Evolutionary conservation across 23 tunicate genomes (phyloP).

Genomic region (Clavelina lepadiformis): DNA sequence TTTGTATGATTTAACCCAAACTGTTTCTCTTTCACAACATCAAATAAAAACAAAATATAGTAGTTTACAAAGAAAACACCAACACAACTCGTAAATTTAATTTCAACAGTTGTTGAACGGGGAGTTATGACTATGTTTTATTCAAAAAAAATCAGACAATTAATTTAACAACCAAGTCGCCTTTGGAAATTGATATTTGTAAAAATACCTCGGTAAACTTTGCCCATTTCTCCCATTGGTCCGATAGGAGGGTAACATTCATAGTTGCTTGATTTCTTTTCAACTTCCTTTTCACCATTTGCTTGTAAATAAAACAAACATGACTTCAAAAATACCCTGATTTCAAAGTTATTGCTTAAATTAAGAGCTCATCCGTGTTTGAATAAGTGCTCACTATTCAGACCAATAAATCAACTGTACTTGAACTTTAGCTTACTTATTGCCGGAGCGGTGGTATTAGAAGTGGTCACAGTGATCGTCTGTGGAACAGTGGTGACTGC

Average conservation of each 20-base stretch:
- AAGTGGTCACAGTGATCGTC: neutral
- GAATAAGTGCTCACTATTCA: no score
- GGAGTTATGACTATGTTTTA: neutral
- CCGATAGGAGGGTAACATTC: slow-evolving; percentile 95
- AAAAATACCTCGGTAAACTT: slow-evolving; percentile 77
- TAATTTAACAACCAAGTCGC: neutral
- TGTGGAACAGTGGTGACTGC: slow-evolving; percentile 17
- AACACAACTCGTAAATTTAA: neutral
- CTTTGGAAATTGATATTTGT: neutral
- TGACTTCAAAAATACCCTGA: no score
- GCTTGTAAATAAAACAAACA: slow-evolving; percentile 1
- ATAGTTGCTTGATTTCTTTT: slow-evolving; percentile 44
- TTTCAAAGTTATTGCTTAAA: no score
- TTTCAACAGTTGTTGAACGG: neutral
- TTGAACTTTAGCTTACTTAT: slow-evolving; percentile 1
- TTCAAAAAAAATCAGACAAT: neutral
- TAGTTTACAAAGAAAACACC: neutral
- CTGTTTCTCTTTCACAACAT: neutral
- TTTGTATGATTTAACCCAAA: no score
- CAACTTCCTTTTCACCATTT: slow-evolving; percentile 53
- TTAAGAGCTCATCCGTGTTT: no score
- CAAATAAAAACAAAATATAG: neutral
- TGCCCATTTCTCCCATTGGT: slow-evolving; percentile 99
- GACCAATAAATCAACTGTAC: no score
- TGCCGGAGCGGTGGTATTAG: neutral